Conservation (phyloP, 2,113 vertebrate genomes). For the Festucalex cinctus region DNA sequence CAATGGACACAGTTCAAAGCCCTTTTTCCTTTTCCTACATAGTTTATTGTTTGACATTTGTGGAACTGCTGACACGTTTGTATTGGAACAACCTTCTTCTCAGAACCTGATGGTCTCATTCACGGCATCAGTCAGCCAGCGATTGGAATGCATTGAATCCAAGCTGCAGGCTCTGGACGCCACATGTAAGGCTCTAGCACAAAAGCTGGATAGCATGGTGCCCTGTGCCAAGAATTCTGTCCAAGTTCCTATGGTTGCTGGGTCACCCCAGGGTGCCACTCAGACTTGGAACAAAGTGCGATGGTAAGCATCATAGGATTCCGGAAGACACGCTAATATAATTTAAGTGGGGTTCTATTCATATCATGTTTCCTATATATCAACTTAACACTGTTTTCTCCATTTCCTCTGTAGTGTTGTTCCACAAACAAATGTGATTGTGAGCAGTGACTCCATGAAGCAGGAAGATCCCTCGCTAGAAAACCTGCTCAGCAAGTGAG, state of each 20-base stretch:
- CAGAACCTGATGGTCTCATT: slow-evolving; percentile 90
- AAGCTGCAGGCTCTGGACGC: slow-evolving; percentile 90
- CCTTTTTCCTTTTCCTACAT: neutral
- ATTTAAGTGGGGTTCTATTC: too few relatives aligned
- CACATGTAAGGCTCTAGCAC: slow-evolving; percentile 88
- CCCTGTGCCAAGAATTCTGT: slow-evolving; percentile 91
- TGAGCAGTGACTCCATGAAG: slow-evolving; percentile 89
- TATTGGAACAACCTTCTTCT: slow-evolving; percentile 12
- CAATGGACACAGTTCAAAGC: too few relatives aligned
- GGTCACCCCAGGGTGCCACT: slow-evolving; percentile 93
- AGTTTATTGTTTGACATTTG: neutral
- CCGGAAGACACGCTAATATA: too few relatives aligned
- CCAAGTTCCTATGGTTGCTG: slow-evolving; percentile 97
- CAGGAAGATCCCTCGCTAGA: slow-evolving; percentile 90
- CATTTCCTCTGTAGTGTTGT: slow-evolving; percentile 93
- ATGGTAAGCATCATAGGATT: slow-evolving; percentile 88
- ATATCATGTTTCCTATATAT: too few relatives aligned
- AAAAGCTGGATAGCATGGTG: slow-evolving; percentile 88
- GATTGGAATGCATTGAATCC: slow-evolving; percentile 92
- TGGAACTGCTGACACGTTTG: neutral
- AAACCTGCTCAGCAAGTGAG: slow-evolving; percentile 95
- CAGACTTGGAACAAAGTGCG: slow-evolving; percentile 98
- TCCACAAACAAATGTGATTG: slow-evolving; percentile 95
- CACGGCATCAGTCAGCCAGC: slow-evolving; percentile 87
- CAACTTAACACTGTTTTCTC: too few relatives aligned